Evolutionary conservation across 2,113 vertebrate species (phyloP).

Genomic region (Cyprinodon tularosa): DNA sequence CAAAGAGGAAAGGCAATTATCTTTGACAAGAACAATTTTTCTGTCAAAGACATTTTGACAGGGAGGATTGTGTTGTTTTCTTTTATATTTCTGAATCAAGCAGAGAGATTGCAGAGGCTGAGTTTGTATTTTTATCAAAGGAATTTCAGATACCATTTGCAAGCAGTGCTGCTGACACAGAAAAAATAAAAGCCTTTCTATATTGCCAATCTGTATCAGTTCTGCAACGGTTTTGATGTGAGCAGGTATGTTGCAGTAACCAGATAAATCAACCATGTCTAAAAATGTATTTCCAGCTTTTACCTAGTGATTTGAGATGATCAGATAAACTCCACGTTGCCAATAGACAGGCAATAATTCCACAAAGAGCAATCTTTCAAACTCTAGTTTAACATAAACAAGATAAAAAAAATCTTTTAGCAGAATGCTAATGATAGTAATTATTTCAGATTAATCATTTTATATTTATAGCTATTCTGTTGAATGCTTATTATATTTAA

Average conservation of each 20-base stretch:
- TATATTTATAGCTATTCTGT: slow-evolving; percentile 38
- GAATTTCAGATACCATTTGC: slow-evolving; percentile 18
- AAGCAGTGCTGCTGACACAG: neutral
- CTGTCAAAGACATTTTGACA: slow-evolving; percentile 2
- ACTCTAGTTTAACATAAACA: slow-evolving; percentile 57
- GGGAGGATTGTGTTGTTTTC: slow-evolving; percentile 2
- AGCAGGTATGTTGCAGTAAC: slow-evolving; percentile 22
- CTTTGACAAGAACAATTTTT: slow-evolving; percentile 21
- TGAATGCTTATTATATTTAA: slow-evolving; percentile 30
- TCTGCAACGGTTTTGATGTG: slow-evolving; percentile 9
- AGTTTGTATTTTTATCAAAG: slow-evolving; percentile 15
- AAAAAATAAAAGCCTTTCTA: slow-evolving; percentile 22
- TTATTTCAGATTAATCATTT: slow-evolving; percentile 44
- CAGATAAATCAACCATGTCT: slow-evolving; percentile 8
- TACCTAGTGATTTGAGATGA: slow-evolving; percentile 14
- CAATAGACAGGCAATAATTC: slow-evolving; percentile 16
- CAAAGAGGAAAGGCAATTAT: slow-evolving; percentile 16
- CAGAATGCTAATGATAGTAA: slow-evolving; percentile 13
- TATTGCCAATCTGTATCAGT: slow-evolving; percentile 15
- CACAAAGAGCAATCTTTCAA: slow-evolving; percentile 46
- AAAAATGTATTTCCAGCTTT: slow-evolving; percentile 31
- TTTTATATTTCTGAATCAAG: slow-evolving; percentile 11
- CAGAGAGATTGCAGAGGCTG: slow-evolving; percentile 16
- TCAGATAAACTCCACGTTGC: slow-evolving; percentile 34
- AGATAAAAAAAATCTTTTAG: slow-evolving; percentile 37